Conservation (phyloP, 2,888 invertebrate species). For the Bursaphelenchus okinawaensis region DNA sequence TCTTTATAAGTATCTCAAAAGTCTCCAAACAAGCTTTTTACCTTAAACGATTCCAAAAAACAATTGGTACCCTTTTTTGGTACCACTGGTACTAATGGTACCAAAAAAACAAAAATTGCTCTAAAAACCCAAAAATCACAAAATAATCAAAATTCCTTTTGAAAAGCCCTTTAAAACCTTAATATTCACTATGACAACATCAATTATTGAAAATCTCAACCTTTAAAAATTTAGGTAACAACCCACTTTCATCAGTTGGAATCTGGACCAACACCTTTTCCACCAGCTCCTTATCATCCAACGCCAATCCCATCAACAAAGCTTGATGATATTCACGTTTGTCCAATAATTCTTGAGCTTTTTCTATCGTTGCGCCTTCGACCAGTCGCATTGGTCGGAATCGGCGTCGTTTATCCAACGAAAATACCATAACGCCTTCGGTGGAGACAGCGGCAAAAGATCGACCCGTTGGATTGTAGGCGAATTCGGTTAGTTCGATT, state of each 20-base stretch:
- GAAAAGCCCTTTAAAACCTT: neutral
- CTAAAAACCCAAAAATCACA: too few species aligned
- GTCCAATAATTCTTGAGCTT: slow-evolving; percentile 56
- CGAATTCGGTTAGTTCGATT: slow-evolving; percentile 4
- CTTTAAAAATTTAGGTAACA: neutral
- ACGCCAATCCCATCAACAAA: slow-evolving; percentile 75
- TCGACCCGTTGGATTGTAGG: slow-evolving; percentile 55
- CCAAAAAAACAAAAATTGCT: too few species aligned
- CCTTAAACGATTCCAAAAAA: too few species aligned
- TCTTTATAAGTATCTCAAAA: too few species aligned
- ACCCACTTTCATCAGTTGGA: slow-evolving; percentile 71
- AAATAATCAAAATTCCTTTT: neutral
- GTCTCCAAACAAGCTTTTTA: too few species aligned
- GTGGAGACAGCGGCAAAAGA: slow-evolving; percentile 87
- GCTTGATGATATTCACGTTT: slow-evolving; percentile 64
- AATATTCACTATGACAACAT: neutral
- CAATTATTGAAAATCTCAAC: neutral
- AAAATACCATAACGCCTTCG: slow-evolving; percentile 86
- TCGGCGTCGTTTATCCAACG: slow-evolving; percentile 70
- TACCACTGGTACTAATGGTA: too few species aligned
- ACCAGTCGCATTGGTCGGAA: slow-evolving; percentile 92
- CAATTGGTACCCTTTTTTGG: too few species aligned
- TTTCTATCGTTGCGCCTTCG: slow-evolving; percentile 73
- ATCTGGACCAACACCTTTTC: slow-evolving; percentile 76
- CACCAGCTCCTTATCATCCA: slow-evolving; percentile 75